A percentile compares a stretch with the other conserved stretches of the same genome.
These are phyloP conservation scores for Cheilosia impressa DNA, from an alignment of 2,888 invertebrate genomes.

Conservation along the genomic window DNA sequence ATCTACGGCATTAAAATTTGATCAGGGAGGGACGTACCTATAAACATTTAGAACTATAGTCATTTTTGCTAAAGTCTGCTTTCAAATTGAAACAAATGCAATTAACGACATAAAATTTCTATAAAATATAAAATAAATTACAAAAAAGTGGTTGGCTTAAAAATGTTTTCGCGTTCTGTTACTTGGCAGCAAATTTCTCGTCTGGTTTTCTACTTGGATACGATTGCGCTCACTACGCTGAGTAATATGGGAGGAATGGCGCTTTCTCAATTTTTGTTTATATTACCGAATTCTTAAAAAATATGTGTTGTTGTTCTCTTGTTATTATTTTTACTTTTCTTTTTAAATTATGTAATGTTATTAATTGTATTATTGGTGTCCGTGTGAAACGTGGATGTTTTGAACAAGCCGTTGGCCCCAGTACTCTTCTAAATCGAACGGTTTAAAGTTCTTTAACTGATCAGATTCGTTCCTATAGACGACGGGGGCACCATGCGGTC, in stretches of 20 bases:
- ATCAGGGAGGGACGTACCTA: background rate
- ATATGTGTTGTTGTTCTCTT: conserved; percentile 37
- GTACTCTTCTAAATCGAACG: conserved; percentile 91
- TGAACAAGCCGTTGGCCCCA: conserved; percentile 90
- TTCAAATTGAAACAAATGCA: conserved; percentile 29
- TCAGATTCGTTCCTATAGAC: conserved; percentile 82
- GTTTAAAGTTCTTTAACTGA: conserved; percentile 89
- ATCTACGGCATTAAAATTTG: conserved; percentile 37
- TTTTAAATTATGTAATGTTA: conserved; percentile 35
- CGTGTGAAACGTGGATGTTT: conserved; percentile 84
- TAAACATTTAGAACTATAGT: background rate
- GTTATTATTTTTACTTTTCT: conserved; percentile 29
- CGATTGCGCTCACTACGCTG: conserved; percentile 26
- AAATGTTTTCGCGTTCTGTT: conserved; percentile 53
- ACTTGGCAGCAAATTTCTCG: conserved; percentile 42
- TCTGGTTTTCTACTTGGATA: conserved; percentile 41
- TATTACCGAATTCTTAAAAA: conserved; percentile 44
- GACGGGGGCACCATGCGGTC: conserved; percentile 81
- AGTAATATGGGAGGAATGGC: conserved; percentile 16
- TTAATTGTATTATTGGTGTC: conserved; percentile 78
- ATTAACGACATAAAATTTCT: conserved; percentile 31
- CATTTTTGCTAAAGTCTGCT: too few species aligned
- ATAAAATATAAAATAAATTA: conserved; percentile 46
- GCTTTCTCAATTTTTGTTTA: conserved; percentile 30
- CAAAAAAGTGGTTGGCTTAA: conserved; percentile 33